Base-by-base conservation (phyloP, 2,113 vertebrate species). In the Dasyurus viverrinus region DNA sequence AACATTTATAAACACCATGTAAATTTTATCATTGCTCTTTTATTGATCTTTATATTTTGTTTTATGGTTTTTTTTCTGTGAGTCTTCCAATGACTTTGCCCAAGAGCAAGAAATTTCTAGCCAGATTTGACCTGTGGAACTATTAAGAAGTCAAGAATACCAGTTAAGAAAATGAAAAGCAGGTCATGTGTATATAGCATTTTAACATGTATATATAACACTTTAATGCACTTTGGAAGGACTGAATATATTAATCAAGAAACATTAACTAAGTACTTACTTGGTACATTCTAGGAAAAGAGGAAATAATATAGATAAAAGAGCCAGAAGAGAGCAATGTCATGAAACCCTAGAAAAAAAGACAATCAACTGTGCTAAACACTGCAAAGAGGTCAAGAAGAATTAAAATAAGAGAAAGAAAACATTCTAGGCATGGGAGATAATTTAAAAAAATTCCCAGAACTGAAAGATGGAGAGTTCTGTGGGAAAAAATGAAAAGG, bases 31-130 rank as follows among this genome's bases (percentile, higher is more conserved):
- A 93, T 95, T 30, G 93, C 90, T 93, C 50, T 89, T 0, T 12
- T 96, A n/a, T 25, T 50, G 54, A n/a, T 54, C 16, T 91, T 23
- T 91, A 1, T 76, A 90, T 94, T 84, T 91, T 93, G 94, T 93
- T n/a, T 54, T 92, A 93, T 3, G 30, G 93, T 12, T 10, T 30
- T 55, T 94, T 96, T 92, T 11, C 84, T 95, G 84, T 30, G 54
- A 89, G 2, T 76, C 2, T 2, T 46, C 24, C 30, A 90, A 91
- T 93, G 46, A 25, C 19, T 30, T 91, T 95, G 84, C 7, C 95
- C 30, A 95, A 60, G 96, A 68, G 2, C 46, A 92, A 48, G 23
- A 93, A 57, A 50, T 2, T 6, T 57, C 26, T 93, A 50, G 1
- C 89, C 23, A 22, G 89, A 36, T 3, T 0, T 89, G 94, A 91